Evolutionary conservation across 1,140 invertebrate species (phyloP).

Genomic region (Plutomurus gul): DNA sequence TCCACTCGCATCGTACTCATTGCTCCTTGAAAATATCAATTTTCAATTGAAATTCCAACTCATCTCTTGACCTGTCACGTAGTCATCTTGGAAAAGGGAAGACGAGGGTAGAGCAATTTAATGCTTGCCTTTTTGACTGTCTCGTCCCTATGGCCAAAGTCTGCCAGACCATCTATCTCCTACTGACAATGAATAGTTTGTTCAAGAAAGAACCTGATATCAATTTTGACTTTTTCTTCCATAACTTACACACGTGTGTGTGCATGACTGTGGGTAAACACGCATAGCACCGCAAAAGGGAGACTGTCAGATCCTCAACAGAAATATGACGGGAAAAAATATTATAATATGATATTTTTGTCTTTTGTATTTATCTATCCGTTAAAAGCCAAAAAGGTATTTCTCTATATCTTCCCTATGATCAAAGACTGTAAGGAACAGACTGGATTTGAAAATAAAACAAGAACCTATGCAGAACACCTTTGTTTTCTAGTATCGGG

Average conservation of each 20-base stretch:
- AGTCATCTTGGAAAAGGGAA: conserved; percentile 33
- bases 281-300: background rate
- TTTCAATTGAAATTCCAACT: conserved; percentile 35
- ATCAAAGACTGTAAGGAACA: too few relatives aligned
- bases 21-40: conserved; percentile 44
- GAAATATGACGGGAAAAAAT: background rate
- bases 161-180: too few relatives aligned
- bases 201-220: background rate
- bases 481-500: too few relatives aligned
- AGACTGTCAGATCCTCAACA: background rate
- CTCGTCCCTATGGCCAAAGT: background rate
- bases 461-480: too few relatives aligned
- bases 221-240: conserved; percentile 1
- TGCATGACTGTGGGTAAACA: conserved; percentile 11
- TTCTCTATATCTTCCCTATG: background rate
- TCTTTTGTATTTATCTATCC: background rate
- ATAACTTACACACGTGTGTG: background rate
- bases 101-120: conserved; percentile 1
- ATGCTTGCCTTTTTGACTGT: conserved; percentile 26
- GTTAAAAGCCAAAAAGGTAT: background rate
- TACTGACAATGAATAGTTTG: background rate
- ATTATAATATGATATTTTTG: background rate
- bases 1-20: conserved; percentile 38
- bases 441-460: too few relatives aligned
- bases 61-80: conserved; percentile 48